phyloP scores from a whole-genome alignment of 2,113 vertebrate genomes.

The Prolemur simus region DNA sequence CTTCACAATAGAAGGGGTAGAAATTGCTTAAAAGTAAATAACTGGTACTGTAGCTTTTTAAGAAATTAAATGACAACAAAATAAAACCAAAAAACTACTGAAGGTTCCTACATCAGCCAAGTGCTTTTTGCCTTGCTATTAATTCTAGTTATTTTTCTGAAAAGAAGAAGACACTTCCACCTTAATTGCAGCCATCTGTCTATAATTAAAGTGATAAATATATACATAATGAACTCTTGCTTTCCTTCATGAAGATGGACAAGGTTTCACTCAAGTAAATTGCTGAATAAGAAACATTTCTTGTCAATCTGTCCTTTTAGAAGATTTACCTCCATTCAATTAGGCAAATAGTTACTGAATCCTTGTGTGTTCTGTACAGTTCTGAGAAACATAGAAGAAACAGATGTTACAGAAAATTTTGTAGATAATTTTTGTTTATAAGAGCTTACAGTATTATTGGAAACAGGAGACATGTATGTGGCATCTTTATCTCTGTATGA shows the following conservation, averaged over 20 bases:
- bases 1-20: conserved; percentile 32
- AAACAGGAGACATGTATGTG: background rate
- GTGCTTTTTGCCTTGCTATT: background rate
- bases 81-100: background rate
- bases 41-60: background rate
- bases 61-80: background rate
- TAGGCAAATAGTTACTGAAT: background rate
- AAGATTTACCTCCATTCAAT: background rate
- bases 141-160: background rate
- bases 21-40: conserved; percentile 27
- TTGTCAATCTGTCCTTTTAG: background rate
- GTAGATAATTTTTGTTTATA: background rate
- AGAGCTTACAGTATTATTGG: background rate
- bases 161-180: background rate
- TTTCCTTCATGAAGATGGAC: background rate
- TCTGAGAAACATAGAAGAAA: background rate
- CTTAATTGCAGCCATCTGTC: too few relatives aligned
- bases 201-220: background rate
- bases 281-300: background rate
- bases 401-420: background rate
- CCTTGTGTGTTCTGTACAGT: background rate
- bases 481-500: background rate
- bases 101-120: background rate
- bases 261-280: background rate
- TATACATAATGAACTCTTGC: background rate